These are phyloP conservation scores for Epinephelus moara DNA, from an alignment of 2,113 vertebrate species.

Conservation along the genomic window DNA sequence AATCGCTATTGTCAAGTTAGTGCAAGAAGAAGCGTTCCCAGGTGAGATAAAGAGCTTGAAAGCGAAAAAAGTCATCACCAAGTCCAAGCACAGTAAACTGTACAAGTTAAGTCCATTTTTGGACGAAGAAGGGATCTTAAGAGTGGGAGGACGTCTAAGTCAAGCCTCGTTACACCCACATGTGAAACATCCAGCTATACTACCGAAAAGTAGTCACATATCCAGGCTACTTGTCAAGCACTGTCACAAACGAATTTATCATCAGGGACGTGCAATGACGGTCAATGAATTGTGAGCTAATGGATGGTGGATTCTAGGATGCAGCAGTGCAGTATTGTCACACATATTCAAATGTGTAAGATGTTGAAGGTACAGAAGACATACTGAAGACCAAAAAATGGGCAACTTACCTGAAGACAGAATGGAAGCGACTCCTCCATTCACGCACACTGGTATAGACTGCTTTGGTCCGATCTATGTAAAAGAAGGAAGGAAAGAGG, in stretches of 20 bases:
- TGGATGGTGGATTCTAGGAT: conserved; percentile 9
- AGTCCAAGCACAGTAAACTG: background rate
- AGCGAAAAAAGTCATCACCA: no score
- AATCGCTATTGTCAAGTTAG: no score
- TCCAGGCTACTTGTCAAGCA: background rate
- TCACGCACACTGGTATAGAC: no score
- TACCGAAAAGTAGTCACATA: background rate
- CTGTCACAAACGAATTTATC: background rate
- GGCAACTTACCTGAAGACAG: background rate
- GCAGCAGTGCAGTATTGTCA: conserved; percentile 5
- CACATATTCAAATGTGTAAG: conserved; percentile 21
- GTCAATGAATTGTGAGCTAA: background rate
- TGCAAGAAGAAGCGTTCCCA: background rate
- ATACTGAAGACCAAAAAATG: background rate
- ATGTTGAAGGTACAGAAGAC: conserved; percentile 4
- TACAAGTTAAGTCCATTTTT: no score
- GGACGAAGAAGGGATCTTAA: no score
- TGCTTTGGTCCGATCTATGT: no score
- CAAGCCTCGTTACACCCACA: background rate
- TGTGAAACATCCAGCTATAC: conserved; percentile 1
- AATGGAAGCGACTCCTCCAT: no score
- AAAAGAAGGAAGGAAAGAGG: no score
- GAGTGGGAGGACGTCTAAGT: background rate
- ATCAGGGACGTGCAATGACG: no score
- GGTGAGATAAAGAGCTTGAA: background rate